A percentile compares a stretch with the other conserved stretches of the same genome.
Conservation (phyloP, 1,140 invertebrate species). For the Hycleus phaleratus region DNA sequence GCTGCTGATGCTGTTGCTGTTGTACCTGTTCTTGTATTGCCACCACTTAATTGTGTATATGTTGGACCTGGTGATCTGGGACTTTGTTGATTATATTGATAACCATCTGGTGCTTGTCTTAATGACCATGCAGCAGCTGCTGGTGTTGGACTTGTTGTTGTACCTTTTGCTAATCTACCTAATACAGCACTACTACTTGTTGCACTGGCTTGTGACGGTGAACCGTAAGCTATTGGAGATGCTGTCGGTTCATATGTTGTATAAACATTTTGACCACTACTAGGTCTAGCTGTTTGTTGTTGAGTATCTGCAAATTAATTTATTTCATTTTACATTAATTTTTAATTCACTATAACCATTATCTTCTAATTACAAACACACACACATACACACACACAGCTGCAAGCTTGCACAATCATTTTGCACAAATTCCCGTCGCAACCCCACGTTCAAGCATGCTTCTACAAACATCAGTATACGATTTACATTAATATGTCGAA, state of each 20-base stretch:
- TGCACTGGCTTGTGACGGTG: slow-evolving; percentile 45
- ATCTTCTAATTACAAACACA: too few relatives aligned
- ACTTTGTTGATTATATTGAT: slow-evolving; percentile 74
- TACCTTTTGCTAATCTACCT: slow-evolving; percentile 58
- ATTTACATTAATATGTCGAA: too few relatives aligned
- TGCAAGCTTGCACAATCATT: too few relatives aligned
- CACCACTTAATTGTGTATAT: slow-evolving; percentile 74
- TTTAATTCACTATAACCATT: too few relatives aligned
- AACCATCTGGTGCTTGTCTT: slow-evolving; percentile 51
- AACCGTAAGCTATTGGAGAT: slow-evolving; percentile 57
- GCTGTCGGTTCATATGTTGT: slow-evolving; percentile 60
- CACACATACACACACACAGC: too few relatives aligned
- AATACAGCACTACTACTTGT: slow-evolving; percentile 41
- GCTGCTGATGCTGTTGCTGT: slow-evolving; percentile 37
- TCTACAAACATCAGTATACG: too few relatives aligned
- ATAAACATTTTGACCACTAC: slow-evolving; percentile 62
- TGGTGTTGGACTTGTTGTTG: slow-evolving; percentile 58
- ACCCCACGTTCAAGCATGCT: too few relatives aligned
- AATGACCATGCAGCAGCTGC: slow-evolving; percentile 55
- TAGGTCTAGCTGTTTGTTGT: slow-evolving; percentile 46
- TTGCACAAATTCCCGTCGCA: too few relatives aligned
- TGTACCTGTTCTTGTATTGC: slow-evolving; percentile 43
- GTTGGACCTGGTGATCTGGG: slow-evolving; percentile 75
- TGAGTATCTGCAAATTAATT: slow-evolving; percentile 20
- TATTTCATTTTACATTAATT: neutral